phyloP scores from a whole-genome alignment of 2,797 vertebrate species.

The Malacoraja senta region DNA sequence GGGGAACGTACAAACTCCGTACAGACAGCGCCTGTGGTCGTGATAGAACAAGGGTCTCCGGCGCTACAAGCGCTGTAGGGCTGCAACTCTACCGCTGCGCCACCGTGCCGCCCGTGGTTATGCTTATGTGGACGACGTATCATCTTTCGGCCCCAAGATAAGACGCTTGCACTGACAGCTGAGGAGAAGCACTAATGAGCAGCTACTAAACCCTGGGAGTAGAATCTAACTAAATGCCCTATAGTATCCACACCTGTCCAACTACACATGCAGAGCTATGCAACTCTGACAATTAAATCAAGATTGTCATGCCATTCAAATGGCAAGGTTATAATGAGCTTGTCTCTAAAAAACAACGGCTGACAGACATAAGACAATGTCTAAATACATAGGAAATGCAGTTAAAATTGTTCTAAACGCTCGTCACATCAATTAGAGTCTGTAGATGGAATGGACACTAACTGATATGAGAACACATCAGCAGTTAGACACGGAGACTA shows the following conservation, averaged over 20 bases:
- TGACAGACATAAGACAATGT: background rate
- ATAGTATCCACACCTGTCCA: background rate
- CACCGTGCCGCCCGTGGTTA: background rate
- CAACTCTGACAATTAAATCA: constrained; percentile 2
- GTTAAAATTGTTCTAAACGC: background rate
- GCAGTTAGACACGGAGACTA: background rate
- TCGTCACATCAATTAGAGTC: background rate
- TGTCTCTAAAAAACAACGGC: background rate
- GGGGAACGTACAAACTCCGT: no score
- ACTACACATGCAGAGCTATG: background rate
- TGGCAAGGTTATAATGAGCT: background rate
- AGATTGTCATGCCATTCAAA: background rate
- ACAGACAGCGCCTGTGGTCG: no score
- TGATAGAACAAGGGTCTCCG: no score
- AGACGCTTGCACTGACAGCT: constrained; percentile 10
- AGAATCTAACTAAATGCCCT: background rate
- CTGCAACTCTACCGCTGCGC: no score
- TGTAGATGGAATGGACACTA: background rate
- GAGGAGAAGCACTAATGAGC: background rate
- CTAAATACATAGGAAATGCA: background rate
- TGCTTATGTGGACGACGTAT: background rate
- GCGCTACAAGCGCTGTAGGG: no score
- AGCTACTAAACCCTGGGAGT: constrained; percentile 17
- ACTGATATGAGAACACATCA: background rate
- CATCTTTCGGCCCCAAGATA: background rate